Evolutionary conservation across 1,140 invertebrate species (phyloP), one percentile per base, ranked within the genome.

Genomic region (Marisa cornuarietis): DNA sequence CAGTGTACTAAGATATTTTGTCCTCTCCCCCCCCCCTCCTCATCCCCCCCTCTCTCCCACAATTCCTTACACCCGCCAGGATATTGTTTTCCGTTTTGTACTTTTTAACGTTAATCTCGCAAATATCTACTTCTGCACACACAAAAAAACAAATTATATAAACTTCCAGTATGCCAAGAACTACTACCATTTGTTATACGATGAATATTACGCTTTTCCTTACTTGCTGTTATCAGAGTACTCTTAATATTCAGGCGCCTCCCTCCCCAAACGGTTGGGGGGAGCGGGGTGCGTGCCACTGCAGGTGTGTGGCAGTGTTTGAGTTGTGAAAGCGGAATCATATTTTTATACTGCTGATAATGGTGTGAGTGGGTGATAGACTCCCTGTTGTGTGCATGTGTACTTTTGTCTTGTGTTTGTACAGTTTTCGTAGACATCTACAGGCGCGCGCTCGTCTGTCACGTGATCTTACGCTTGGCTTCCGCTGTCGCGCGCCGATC

Each of bases 261-360:
- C 7, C 62, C 18, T 63, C 18, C 26, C 22, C n/a, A 13, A 24
- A 6, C 6, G 65, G 13, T 68, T 68, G 65, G n/a, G 22, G 14
- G 18, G 4, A n/a, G n/a, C n/a, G n/a, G 18, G 62, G 2, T 63
- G 18, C 22, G 65, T 11, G n/a, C 22, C 26, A 3, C 26, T 13
- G 7, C 13, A 24, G 65, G 10, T 6, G 22, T n/a, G 8, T 26
- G 65, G 11, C 65, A 1, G 22, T 68, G 13, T 11, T 68, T n/a
- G 22, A 22, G 22, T 11, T 22, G n/a, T 31, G 10, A 31, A 6
- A 3, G 65, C 65, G 14, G 65, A 68, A 68, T 68, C 65, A 16
- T 68, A 68, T 68, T 68, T 68, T 68, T 68, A n/a, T 68, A 68
- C 65, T 68, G 65, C 65, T 68, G 65, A 68, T 63, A n/a, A 68